These are phyloP conservation scores for Drosophila quinaria DNA, from an alignment of 2,888 invertebrate species.

Conservation along the genomic window DNA sequence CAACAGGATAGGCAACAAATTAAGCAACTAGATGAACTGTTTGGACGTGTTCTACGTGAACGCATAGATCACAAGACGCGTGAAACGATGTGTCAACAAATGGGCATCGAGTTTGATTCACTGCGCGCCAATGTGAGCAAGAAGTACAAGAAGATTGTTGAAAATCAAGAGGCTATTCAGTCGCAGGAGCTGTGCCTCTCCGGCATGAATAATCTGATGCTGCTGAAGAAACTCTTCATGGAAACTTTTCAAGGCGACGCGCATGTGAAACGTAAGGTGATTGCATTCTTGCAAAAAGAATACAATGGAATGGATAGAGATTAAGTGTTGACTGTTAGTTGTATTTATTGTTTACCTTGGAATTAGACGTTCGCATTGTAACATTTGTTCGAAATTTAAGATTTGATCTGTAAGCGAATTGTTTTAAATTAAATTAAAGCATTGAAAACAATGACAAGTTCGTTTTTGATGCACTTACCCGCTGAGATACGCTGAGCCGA, in stretches of 20 bases:
- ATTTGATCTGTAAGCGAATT: conserved; percentile 76
- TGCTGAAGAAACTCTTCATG: conserved; percentile 71
- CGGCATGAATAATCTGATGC: conserved; percentile 66
- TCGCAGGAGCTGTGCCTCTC: conserved; percentile 60
- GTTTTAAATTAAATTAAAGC: conserved; percentile 5
- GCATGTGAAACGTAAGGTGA: conserved; percentile 19
- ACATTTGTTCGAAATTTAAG: conserved; percentile 75
- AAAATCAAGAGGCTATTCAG: conserved; percentile 57
- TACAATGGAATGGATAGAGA: conserved; percentile 43
- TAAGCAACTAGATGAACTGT: conserved; percentile 52
- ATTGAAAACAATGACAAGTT: background rate
- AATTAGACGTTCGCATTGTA: conserved; percentile 75
- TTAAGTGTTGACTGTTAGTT: background rate
- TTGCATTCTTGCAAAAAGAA: conserved; percentile 52
- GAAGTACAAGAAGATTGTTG: conserved; percentile 58
- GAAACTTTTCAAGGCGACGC: conserved; percentile 51
- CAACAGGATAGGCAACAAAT: conserved; percentile 38
- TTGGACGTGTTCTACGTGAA: conserved; percentile 50
- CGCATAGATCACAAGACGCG: conserved; percentile 41
- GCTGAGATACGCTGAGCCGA: conserved; percentile 77
- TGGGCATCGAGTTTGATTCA: conserved; percentile 53
- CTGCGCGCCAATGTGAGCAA: conserved; percentile 50
- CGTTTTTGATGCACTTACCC: conserved; percentile 50
- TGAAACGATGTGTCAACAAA: conserved; percentile 36
- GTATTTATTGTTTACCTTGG: conserved; percentile 65